Conservation (phyloP, 2,888 invertebrate species). For the Xestia xanthographa region DNA sequence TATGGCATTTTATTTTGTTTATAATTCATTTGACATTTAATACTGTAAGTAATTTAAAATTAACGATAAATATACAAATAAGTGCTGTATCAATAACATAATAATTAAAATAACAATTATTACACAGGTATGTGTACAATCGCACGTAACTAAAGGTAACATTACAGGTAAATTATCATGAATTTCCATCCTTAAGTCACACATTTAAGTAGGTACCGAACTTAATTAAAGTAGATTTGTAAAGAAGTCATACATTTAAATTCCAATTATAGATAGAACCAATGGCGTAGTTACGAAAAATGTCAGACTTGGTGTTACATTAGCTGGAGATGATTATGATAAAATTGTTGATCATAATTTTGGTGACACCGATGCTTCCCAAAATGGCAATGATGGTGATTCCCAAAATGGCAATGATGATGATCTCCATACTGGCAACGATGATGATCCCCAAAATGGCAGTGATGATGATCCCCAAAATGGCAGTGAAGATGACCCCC, state of each 20-base stretch:
- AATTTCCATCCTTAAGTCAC: background rate
- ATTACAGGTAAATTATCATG: background rate
- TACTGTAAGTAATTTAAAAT: conserved; percentile 60
- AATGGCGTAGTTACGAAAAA: conserved; percentile 10
- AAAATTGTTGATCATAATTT: background rate
- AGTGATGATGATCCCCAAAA: too few species aligned
- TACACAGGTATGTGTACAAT: conserved; percentile 25
- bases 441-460: background rate
- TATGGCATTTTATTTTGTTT: conserved; percentile 55
- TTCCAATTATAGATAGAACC: conserved; percentile 23
- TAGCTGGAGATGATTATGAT: background rate
- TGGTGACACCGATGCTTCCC: background rate
- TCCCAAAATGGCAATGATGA: background rate
- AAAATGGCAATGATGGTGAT: background rate
- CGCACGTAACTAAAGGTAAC: conserved; percentile 16
- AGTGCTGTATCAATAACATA: background rate
- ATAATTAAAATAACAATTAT: background rate
- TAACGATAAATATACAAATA: background rate
- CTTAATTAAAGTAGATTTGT: background rate
- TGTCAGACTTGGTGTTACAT: background rate
- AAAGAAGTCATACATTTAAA: background rate
- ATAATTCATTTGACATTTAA: conserved; percentile 32
- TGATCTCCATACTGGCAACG: too few species aligned
- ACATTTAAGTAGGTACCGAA: background rate
- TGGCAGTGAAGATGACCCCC: background rate